Percentiles rank a stretch among this genome's conserved stretches.
Evolutionary conservation across 2,888 invertebrate species (phyloP).

Genomic region (Eupithecia pulchellata): DNA sequence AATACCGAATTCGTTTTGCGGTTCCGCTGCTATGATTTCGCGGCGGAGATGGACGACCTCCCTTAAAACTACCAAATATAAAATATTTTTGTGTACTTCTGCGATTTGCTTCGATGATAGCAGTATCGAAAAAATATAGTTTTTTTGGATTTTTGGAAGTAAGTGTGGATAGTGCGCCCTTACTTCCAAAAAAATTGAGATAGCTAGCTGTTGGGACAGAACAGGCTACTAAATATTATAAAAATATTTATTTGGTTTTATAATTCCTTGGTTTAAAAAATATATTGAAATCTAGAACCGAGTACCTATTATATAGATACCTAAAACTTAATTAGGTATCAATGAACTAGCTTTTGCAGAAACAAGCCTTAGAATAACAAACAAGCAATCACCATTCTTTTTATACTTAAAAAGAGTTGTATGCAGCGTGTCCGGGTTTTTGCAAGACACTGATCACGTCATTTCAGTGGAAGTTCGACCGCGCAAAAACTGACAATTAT

Average conservation of each 20-base stretch:
- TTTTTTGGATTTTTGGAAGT: no score
- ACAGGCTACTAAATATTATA: no score
- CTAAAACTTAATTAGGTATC: neutral
- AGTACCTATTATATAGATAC: neutral
- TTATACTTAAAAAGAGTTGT: slow-evolving; percentile 36
- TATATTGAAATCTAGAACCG: neutral
- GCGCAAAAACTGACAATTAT: slow-evolving; percentile 54
- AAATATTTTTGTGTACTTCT: neutral
- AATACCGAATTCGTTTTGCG: no score
- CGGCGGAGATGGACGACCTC: no score
- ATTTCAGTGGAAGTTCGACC: slow-evolving; percentile 50
- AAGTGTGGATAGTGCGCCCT: no score
- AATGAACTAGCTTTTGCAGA: slow-evolving; percentile 11
- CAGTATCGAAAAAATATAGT: neutral
- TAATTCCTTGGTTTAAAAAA: neutral
- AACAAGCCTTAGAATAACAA: no score
- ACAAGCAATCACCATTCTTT: slow-evolving; percentile 48
- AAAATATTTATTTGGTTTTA: neutral
- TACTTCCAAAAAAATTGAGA: no score
- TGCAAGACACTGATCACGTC: slow-evolving; percentile 56
- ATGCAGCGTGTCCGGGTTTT: slow-evolving; percentile 63
- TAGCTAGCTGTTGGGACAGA: no score
- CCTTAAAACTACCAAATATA: no score
- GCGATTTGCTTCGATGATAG: neutral
- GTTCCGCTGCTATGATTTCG: no score